A percentile compares a stretch with the other conserved stretches of the same genome.
Evolutionary conservation across 2,113 vertebrate species (phyloP).

Genomic region (Myxocyprinus asiaticus): DNA sequence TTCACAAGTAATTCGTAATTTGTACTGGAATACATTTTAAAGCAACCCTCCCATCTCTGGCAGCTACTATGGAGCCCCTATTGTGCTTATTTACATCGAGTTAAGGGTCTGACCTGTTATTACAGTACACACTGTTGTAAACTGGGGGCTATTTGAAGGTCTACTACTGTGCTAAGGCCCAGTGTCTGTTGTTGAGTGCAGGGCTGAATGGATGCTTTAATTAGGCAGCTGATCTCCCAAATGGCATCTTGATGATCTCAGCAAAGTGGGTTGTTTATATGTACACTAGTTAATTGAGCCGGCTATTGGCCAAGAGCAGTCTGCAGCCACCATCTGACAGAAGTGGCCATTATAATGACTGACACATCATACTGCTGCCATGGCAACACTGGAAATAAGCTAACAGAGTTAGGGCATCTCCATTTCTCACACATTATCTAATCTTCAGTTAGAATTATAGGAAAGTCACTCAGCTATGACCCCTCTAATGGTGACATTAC

Average conservation of each 20-base stretch:
- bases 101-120: constrained; percentile 42
- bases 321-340: not conserved
- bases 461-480: too few relatives aligned
- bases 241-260: constrained; percentile 51
- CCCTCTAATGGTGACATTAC: not conserved
- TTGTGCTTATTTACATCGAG: not conserved
- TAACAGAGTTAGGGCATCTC: not conserved
- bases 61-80: too few relatives aligned
- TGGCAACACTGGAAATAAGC: not conserved
- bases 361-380: not conserved
- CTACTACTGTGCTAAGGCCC: constrained; percentile 43
- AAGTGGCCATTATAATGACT: not conserved
- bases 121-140: constrained; percentile 42
- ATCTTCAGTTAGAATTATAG: not conserved
- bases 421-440: constrained; percentile 1
- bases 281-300: constrained; percentile 41
- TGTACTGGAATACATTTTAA: too few relatives aligned
- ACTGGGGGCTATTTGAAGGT: constrained; percentile 49
- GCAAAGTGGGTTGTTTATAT: constrained; percentile 59
- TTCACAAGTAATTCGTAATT: too few relatives aligned
- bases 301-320: not conserved
- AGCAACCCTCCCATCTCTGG: too few relatives aligned
- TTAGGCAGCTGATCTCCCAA: constrained; percentile 33
- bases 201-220: constrained; percentile 58
- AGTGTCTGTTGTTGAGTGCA: constrained; percentile 51